Evolutionary conservation across 1,140 invertebrate genomes (phyloP), one percentile per base, ranked within the genome.

Genomic region (Aleiodes sp.): DNA sequence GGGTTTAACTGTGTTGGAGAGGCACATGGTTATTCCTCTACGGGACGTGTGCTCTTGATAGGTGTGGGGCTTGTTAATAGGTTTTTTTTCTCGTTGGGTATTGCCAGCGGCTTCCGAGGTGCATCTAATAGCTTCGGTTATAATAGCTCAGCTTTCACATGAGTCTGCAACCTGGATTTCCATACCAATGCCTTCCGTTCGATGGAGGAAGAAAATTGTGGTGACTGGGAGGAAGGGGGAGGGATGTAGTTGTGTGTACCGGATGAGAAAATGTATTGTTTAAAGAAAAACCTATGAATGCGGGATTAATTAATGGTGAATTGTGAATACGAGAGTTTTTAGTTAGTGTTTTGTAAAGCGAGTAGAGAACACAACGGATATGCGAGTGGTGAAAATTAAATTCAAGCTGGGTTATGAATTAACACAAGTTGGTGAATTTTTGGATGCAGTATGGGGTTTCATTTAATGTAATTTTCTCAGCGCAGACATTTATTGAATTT

Each of bases 51-150:
- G 71, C 73, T 75, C 73, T 78, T 78, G 73, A 80, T 76, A 77
- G 76, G 68, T 72, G 63, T 69, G 68, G 67, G 65, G 70, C 72
- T 78, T 71, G 77, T 78, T 78, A 80, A 80, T 78, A 75, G 74
- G 68, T 78, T 80, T 78, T 80, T 73, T n/a, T n/a, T n/a, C n/a
- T n/a, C n/a, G n/a, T n/a, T 59, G 73, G 76, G 75, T 77, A 77
- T 70, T 71, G 73, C 73, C 72, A 66, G 39, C 61, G 60, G 68
- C 62, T 61, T 24, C 57, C 43, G 63, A 70, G 64, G 57, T 69
- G 33, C 63, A 57, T 68, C 67, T 72, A 72, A 70, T 72, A 72
- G 67, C 52, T 72, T 63, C 24, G n/a, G 67, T 68, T 70, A 65
- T 70, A 72, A 72, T 72, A 65, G 66, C 19, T 70, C 12, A 37